phyloP scores from a whole-genome alignment of 2,113 vertebrate species.

The Xiphorhynchus elegans region DNA sequence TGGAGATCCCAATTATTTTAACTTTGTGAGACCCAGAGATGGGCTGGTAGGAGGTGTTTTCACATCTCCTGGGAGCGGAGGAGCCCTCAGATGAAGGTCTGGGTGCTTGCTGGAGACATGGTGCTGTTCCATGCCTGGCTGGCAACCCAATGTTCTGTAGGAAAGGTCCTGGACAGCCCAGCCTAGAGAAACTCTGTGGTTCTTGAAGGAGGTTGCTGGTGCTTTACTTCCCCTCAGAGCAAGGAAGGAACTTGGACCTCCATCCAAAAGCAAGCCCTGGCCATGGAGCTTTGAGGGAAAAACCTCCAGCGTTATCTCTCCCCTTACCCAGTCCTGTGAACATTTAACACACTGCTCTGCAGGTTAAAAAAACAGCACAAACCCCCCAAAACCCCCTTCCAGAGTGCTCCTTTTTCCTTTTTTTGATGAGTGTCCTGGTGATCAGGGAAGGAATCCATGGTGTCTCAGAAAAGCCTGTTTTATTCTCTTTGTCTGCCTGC shows the following conservation, averaged over 20 bases:
- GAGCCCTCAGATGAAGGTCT: neutral
- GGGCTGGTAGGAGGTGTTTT: neutral
- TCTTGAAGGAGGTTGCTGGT: neutral
- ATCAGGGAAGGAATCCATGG: neutral
- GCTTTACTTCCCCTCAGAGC: neutral
- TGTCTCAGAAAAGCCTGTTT: neutral
- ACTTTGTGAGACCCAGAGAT: neutral
- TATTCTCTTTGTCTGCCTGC: neutral
- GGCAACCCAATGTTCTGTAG: neutral
- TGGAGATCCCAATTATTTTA: neutral
- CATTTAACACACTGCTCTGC: neutral
- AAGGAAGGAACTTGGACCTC: neutral
- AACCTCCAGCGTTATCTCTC: neutral
- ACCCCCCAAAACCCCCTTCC: accelerated
- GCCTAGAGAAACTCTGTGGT: neutral
- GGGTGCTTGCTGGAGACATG: neutral
- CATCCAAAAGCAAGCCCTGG: neutral
- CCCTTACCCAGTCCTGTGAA: neutral
- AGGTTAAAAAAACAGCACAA: neutral
- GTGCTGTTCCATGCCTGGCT: neutral
- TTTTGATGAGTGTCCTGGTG: neutral
- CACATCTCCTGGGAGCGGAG: neutral
- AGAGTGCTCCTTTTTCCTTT: neutral
- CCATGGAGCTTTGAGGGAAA: neutral
- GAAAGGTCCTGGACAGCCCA: neutral